These are phyloP conservation scores for Agriopis aurantiaria DNA, from an alignment of 2,888 invertebrate species.

Conservation along the genomic window DNA sequence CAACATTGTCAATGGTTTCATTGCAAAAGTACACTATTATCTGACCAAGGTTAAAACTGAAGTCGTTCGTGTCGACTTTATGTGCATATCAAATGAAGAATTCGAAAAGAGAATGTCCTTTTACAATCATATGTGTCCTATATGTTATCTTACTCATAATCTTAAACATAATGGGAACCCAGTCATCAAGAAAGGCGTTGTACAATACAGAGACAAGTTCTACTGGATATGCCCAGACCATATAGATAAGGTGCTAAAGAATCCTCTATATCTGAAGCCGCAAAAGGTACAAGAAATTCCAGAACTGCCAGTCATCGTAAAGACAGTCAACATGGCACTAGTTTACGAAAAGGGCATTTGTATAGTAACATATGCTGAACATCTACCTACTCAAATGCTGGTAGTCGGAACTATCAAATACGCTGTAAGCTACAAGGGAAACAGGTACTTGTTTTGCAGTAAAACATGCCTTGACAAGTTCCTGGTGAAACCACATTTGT, in stretches of 20 bases:
- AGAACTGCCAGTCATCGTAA: conserved; percentile 80
- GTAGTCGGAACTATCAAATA: conserved; percentile 74
- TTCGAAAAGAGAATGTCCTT: conserved; percentile 80
- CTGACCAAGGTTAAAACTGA: conserved; percentile 75
- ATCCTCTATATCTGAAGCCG: conserved; percentile 72
- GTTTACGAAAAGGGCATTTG: conserved; percentile 86
- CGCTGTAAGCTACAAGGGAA: conserved; percentile 80
- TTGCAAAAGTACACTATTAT: conserved; percentile 82
- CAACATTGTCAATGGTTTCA: conserved; percentile 65
- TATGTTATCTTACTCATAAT: conserved; percentile 79
- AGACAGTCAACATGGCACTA: conserved; percentile 67
- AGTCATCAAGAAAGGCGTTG: conserved; percentile 83
- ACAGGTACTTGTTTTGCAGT: conserved; percentile 86
- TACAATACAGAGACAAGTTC: conserved; percentile 83
- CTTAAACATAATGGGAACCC: conserved; percentile 74
- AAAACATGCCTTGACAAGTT: conserved; percentile 82
- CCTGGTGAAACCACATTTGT: conserved; percentile 79
- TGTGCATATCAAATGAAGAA: conserved; percentile 86
- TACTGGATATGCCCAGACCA: conserved; percentile 88
- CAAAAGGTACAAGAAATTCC: conserved; percentile 67
- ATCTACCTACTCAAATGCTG: conserved; percentile 78
- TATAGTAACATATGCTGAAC: conserved; percentile 87
- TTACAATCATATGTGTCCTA: conserved; percentile 86
- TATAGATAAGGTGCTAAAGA: conserved; percentile 71
- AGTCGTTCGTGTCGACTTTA: conserved; percentile 79